Conservation (phyloP, 2,113 vertebrate genomes). For the Corythaeola cristata region DNA sequence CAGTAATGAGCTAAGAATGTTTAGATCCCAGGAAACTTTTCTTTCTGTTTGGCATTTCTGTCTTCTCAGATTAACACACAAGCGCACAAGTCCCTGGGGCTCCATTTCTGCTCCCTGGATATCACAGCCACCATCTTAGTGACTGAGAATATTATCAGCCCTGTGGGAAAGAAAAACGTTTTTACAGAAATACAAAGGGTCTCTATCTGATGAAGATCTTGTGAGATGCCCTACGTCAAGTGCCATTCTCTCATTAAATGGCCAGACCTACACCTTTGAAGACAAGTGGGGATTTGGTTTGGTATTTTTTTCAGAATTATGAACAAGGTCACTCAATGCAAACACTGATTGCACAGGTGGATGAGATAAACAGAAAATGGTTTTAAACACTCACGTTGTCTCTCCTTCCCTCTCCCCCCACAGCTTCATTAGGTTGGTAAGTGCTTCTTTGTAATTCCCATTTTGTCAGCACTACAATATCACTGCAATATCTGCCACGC, state of each 20-base stretch:
- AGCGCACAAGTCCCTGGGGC: background rate
- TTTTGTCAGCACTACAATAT: slow-evolving; percentile 34
- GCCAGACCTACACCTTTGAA: background rate
- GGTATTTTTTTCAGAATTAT: background rate
- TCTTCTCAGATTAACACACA: background rate
- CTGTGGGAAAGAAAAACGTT: background rate
- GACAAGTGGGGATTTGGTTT: background rate
- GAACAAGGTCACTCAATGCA: background rate
- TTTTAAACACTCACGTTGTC: background rate
- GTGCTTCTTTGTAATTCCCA: background rate
- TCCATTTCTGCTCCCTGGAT: background rate
- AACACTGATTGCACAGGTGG: background rate
- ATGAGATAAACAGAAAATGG: background rate
- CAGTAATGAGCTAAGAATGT: background rate
- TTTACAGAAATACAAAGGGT: background rate
- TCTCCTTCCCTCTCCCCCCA: background rate
- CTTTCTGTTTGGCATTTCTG: background rate
- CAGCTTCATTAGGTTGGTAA: slow-evolving; percentile 19
- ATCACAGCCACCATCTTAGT: background rate
- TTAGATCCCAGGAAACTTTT: background rate
- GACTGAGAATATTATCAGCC: background rate
- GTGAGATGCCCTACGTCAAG: background rate
- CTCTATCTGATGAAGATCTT: background rate
- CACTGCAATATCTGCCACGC: background rate
- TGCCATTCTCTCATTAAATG: background rate